A percentile compares a stretch with the other conserved stretches of the same genome.
Evolutionary conservation across 2,888 invertebrate genomes (phyloP).

Genomic region (Drosophila pegasa): DNA sequence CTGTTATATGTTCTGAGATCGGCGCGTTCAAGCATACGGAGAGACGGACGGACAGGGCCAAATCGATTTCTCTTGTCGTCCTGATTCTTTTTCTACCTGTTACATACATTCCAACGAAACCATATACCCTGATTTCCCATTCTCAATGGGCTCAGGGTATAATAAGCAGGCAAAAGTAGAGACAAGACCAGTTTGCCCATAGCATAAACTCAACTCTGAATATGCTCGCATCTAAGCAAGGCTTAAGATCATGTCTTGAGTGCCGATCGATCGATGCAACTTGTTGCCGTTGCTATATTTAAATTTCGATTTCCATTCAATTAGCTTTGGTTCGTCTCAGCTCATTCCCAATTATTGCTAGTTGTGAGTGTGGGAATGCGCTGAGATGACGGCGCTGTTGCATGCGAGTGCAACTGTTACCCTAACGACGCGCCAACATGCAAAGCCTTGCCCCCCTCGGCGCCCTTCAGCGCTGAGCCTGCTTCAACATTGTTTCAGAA

Average conservation of each 20-base stretch:
- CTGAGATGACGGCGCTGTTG: constrained; percentile 27
- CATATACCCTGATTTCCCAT: no score
- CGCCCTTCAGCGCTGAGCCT: background rate
- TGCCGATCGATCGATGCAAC: constrained; percentile 1
- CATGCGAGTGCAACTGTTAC: constrained; percentile 29
- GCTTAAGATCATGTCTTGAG: background rate
- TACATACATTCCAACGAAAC: no score
- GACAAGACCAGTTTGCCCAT: constrained; percentile 15
- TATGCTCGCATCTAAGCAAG: background rate
- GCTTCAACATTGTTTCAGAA: constrained; percentile 48
- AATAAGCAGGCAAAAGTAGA: no score
- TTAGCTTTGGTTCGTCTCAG: background rate
- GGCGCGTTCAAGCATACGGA: no score
- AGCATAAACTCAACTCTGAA: constrained; percentile 16
- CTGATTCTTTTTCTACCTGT: no score
- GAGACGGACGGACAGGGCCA: no score
- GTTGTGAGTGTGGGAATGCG: constrained; percentile 18
- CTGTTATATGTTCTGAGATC: no score
- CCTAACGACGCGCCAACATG: constrained; percentile 65
- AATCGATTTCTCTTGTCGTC: no score
- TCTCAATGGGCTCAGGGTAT: no score
- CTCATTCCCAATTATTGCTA: background rate
- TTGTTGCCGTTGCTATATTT: background rate
- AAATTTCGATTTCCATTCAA: background rate
- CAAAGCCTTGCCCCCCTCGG: constrained; percentile 31